phyloP scores from a whole-genome alignment of 2,113 vertebrate genomes.

The Ptilonorhynchus violaceus region DNA sequence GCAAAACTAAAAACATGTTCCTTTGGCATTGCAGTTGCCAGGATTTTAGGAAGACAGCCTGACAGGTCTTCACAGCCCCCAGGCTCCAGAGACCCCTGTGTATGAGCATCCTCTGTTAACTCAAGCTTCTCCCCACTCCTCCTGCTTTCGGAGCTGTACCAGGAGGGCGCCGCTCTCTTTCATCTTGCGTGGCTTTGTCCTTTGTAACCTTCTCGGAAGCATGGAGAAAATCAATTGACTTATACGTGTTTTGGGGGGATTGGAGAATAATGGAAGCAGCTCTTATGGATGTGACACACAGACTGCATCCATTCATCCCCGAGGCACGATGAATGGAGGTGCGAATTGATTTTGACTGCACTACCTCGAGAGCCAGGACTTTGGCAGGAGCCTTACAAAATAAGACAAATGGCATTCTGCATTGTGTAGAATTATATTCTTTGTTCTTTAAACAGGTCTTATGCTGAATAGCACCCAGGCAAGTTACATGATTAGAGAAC shows the following conservation, averaged over 20 bases:
- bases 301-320: conserved; percentile 38
- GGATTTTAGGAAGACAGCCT: not conserved
- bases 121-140: not conserved
- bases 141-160: not conserved
- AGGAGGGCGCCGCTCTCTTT: not conserved
- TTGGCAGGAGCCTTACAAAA: conserved; percentile 44
- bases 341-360: conserved; percentile 64
- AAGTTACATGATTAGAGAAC: not conserved
- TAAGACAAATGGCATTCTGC: conserved; percentile 64
- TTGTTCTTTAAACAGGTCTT: conserved; percentile 63
- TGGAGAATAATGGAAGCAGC: conserved; percentile 32
- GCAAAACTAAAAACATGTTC: not conserved
- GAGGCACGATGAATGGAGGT: conserved; percentile 55
- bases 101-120: not conserved
- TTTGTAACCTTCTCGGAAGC: not conserved
- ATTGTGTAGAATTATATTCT: conserved; percentile 43
- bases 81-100: not conserved
- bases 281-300: not conserved
- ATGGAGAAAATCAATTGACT: conserved; percentile 17
- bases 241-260: conserved; percentile 17
- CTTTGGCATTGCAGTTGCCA: not conserved
- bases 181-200: not conserved
- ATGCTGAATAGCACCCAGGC: conserved; percentile 17
- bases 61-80: not conserved
- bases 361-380: conserved; percentile 26